Evolutionary conservation across 1,140 invertebrate species (phyloP), one percentile per base, ranked within the genome.

Genomic region (Littorina saxatilis): DNA sequence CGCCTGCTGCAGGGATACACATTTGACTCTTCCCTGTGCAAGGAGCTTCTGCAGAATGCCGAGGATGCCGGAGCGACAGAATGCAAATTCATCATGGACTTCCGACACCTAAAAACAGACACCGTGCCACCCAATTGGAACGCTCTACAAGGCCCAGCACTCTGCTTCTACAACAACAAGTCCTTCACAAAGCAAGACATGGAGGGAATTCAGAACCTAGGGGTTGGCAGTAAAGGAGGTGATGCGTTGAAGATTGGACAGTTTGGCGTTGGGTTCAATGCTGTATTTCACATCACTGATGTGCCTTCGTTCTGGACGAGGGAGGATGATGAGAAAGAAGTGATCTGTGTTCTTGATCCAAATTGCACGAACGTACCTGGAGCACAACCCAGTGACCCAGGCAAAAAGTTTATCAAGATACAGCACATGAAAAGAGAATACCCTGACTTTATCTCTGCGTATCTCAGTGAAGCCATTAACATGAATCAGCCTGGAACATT

Each of bases 1-100:
- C 68, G 86, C 32, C 87, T 92, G 35, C 72, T 92, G 37, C 29
- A 74, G 11, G 84, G 85, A 23, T 91, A 92, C 82, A 89, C 90
- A 0, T 88, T 85, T 68, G 90, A 88, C 66, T 73, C 75, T 23
- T 86, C 83, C 15, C 47, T 91, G 20, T 72, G 89, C 15, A 90
- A 91, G 82, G 90, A 91, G 81, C 80, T 91, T 20, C 43, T 91
- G 0, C 90, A 91, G 74, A 91, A 97, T 87, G 90, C 91, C 40
- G 91, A 92, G 84, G 91, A 92, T 86, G 90, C 90, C 23, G 82
- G 84, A 27, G 91, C 91, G 23, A 90, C 86, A 29, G 89, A 90
- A 81, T 79, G 91, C 7, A 83, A 87, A 40, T 91, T 92, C 75
- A 86, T 91, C 20, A 84, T 86, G 72, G 91, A 92, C 79, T 87